phyloP scores from a whole-genome alignment of 2,888 invertebrate genomes.

The Lithophane socia region DNA sequence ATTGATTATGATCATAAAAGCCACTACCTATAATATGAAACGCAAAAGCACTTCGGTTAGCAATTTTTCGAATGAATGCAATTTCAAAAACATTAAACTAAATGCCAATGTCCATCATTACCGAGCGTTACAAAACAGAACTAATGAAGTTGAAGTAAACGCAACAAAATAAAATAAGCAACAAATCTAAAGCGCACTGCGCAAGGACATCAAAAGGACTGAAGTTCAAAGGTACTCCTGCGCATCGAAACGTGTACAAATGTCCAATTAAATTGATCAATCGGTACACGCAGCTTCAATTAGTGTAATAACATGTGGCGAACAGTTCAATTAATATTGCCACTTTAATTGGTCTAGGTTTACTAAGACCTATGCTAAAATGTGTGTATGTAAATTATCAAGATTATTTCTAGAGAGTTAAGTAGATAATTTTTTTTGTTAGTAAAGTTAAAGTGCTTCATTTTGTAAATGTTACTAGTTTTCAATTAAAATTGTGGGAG shows the following conservation, averaged over 20 bases:
- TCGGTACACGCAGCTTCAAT: constrained; percentile 71
- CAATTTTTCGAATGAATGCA: constrained; percentile 4
- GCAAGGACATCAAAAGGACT: constrained; percentile 57
- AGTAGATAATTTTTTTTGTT: constrained; percentile 2
- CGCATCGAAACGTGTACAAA: constrained; percentile 67
- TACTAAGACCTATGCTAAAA: constrained; percentile 43
- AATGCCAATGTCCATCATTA: constrained; percentile 22
- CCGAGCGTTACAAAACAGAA: constrained; percentile 1
- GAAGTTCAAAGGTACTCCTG: constrained; percentile 60
- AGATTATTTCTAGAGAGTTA: constrained; percentile 25
- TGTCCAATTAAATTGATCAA: constrained; percentile 75
- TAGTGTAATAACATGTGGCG: constrained; percentile 66
- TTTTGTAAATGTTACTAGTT: constrained; percentile 19
- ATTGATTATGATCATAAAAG: constrained; percentile 21
- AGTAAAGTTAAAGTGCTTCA: not conserved
- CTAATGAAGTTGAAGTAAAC: constrained; percentile 38
- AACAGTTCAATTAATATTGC: constrained; percentile 65
- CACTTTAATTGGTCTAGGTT: constrained; percentile 60
- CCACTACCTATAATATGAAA: constrained; percentile 2
- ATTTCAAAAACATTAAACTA: constrained; percentile 1
- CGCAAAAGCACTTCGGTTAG: not conserved
- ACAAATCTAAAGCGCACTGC: constrained; percentile 28
- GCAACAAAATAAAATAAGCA: constrained; percentile 39
- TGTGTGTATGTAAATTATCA: constrained; percentile 49
- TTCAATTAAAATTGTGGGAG: constrained; percentile 31